A percentile compares a stretch with the other conserved stretches of the same genome.
Conservation (phyloP, 2,113 vertebrate species). For the Cyprinodon tularosa region DNA sequence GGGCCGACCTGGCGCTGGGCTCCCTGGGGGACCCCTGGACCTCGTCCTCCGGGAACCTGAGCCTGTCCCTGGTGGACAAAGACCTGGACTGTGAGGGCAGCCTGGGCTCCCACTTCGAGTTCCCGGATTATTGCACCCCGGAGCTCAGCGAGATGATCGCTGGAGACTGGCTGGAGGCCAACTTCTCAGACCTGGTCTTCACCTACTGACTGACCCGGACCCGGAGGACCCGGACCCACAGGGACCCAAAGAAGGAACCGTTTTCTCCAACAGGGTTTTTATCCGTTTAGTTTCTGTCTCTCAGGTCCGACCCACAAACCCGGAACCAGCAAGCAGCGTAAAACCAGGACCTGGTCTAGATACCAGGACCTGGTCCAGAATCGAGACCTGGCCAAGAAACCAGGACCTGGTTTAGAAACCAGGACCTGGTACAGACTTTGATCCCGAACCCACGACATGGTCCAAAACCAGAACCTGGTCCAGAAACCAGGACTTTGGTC, state of each 20-base stretch:
- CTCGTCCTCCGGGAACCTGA: conserved; percentile 80
- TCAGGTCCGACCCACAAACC: conserved; percentile 80
- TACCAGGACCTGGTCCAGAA: background rate
- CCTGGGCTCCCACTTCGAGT: conserved; percentile 94
- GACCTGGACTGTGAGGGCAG: conserved; percentile 92
- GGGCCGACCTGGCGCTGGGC: conserved; percentile 85
- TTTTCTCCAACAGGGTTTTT: conserved; percentile 78
- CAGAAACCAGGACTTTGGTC: too few relatives aligned
- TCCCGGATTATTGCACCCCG: conserved; percentile 95
- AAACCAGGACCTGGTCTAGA: background rate
- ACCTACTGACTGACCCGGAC: conserved; percentile 82
- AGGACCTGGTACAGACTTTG: too few relatives aligned
- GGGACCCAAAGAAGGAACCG: conserved; percentile 29
- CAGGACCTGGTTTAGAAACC: conserved; percentile 52
- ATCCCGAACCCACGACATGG: too few relatives aligned
- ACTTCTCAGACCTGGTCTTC: conserved; percentile 95
- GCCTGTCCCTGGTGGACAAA: conserved; percentile 91
- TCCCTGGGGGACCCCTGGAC: conserved; percentile 84
- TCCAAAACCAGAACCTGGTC: too few relatives aligned
- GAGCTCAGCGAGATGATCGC: conserved; percentile 97
- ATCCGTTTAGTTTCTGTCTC: conserved; percentile 70
- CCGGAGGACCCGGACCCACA: background rate
- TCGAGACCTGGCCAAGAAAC: too few relatives aligned
- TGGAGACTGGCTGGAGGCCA: conserved; percentile 94
- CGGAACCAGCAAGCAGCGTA: background rate